A percentile compares a stretch with the other conserved stretches of the same genome.
phyloP scores from a whole-genome alignment of 2,888 invertebrate genomes.

The Dynastes hyllus region DNA sequence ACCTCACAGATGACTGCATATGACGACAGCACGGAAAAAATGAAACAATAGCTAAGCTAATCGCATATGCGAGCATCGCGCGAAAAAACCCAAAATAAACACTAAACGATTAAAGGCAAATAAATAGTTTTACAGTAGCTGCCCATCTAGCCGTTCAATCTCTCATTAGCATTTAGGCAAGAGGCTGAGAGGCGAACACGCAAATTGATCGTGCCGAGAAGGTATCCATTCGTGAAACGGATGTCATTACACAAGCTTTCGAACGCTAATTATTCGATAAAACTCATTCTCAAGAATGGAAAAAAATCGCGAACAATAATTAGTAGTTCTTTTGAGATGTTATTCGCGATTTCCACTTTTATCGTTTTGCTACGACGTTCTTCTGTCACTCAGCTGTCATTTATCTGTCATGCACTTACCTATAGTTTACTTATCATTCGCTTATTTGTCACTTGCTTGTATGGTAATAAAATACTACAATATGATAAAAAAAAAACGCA shows the following conservation, averaged over 20 bases:
- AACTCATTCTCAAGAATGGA: neutral
- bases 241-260: slow-evolving; percentile 42
- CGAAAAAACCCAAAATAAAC: slow-evolving; percentile 26
- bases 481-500: too few species aligned
- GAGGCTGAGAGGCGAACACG: slow-evolving; percentile 1
- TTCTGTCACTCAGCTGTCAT: too few species aligned
- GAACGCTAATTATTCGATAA: slow-evolving; percentile 41
- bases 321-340: neutral
- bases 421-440: too few species aligned
- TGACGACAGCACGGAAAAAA: neutral
- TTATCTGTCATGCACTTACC: too few species aligned
- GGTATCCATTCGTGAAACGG: slow-evolving; percentile 42
- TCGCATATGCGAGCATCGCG: neutral
- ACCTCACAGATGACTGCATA: neutral
- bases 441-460: too few species aligned
- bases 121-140: slow-evolving; percentile 35
- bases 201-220: slow-evolving; percentile 15
- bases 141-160: slow-evolving; percentile 13
- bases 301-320: slow-evolving; percentile 6
- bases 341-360: too few species aligned
- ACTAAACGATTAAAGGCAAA: slow-evolving; percentile 1
- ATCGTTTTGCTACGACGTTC: too few species aligned
- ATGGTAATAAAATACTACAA: too few species aligned
- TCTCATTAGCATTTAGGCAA: slow-evolving; percentile 17
- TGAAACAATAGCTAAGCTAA: neutral